A percentile compares a stretch with the other conserved stretches of the same genome.
Evolutionary conservation across 2,888 invertebrate species (phyloP).

Genomic region (Parasteatoda lunata): DNA sequence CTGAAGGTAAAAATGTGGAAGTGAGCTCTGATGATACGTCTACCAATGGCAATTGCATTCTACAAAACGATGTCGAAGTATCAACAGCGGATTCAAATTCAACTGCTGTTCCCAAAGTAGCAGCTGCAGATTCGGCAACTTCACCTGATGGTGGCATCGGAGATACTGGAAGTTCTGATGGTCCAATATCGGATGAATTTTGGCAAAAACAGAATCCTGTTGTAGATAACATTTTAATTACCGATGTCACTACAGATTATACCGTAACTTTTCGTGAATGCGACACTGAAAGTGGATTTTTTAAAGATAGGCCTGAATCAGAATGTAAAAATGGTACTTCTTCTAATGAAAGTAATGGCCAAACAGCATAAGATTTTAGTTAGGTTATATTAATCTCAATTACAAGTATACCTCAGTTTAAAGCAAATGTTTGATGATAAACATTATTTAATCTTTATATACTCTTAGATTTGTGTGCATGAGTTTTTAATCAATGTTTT

Average conservation of each 20-base stretch:
- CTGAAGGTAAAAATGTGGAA: not conserved
- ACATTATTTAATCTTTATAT: too few species aligned
- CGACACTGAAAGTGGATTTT: constrained; percentile 94
- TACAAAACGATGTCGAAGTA: constrained; percentile 9
- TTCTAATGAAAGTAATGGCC: constrained; percentile 21
- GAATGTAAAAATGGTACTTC: constrained; percentile 19
- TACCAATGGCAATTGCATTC: not conserved
- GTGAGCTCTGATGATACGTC: not conserved
- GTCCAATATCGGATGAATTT: constrained; percentile 77
- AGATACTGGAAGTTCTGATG: constrained; percentile 7
- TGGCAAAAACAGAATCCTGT: constrained; percentile 79
- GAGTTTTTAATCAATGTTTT: too few species aligned
- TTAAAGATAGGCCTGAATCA: constrained; percentile 74
- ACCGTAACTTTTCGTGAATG: constrained; percentile 97
- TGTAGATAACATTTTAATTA: constrained; percentile 93
- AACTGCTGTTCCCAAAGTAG: constrained; percentile 6
- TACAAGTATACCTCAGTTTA: too few species aligned
- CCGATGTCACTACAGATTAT: constrained; percentile 96
- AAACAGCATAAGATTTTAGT: too few species aligned
- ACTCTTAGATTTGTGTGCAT: too few species aligned
- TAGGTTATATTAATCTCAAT: too few species aligned
- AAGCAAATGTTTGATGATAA: too few species aligned
- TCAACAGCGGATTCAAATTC: not conserved
- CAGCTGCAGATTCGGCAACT: not conserved
- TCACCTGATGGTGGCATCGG: not conserved